Conservation (phyloP, 2,797 vertebrate genomes). For the Peromyscus attwateri region DNA sequence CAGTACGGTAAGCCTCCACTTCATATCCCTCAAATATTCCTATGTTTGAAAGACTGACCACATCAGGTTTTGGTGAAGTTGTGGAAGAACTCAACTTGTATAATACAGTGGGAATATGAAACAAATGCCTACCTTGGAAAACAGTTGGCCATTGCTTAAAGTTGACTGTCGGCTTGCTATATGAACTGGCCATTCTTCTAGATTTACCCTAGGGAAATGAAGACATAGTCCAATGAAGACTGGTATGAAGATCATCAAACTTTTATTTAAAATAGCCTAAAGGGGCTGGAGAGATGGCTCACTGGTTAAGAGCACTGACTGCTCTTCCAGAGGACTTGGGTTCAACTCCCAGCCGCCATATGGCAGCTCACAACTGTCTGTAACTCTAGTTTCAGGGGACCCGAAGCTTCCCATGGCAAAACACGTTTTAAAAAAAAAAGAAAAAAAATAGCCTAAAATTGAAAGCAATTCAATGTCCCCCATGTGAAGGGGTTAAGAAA, state of each 20-base stretch:
- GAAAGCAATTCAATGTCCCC: not conserved
- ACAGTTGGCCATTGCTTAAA: not conserved
- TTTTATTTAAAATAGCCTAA: not conserved
- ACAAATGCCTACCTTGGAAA: not conserved
- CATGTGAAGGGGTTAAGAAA: slow-evolving; percentile 11
- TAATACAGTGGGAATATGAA: not conserved
- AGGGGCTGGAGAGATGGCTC: not conserved
- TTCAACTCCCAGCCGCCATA: not conserved
- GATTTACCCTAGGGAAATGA: not conserved
- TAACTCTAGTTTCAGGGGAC: not conserved
- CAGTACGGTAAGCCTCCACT: not conserved
- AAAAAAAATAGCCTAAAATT: not conserved
- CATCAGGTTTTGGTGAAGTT: not conserved
- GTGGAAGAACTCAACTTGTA: not conserved
- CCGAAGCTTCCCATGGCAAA: not conserved
- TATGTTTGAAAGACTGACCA: not conserved
- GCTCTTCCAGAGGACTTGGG: not conserved
- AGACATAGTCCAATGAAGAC: not conserved
- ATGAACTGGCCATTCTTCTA: not conserved
- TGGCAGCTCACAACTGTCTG: not conserved
- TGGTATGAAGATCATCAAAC: not conserved
- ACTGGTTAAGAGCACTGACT: not conserved
- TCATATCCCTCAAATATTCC: not conserved
- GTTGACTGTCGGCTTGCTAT: not conserved
- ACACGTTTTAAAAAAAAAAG: not conserved